Evolutionary conservation across 2,888 invertebrate species (phyloP), one percentile per base, ranked within the genome.

Genomic region (Gastracanthus pulcherrimus): DNA sequence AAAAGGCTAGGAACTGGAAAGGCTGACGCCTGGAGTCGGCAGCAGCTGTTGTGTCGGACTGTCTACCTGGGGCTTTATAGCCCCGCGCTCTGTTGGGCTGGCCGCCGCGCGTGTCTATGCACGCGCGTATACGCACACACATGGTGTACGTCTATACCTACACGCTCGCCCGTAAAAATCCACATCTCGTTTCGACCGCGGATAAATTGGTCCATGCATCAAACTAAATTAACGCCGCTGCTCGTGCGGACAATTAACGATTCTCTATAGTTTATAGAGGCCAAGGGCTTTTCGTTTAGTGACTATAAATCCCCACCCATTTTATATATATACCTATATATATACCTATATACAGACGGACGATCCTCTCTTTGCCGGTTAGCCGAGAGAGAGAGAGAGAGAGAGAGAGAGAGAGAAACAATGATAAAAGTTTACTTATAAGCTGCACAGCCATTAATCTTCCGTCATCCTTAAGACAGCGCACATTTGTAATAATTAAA

Each of bases 241-340:
- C 85, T 86, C 85, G 85, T 83, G 87, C 87, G 87, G 88, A 89
- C 89, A 89, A 89, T 89, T 89, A 89, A 89, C 89, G 89, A 89
- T 89, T 89, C 89, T 88, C 89, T 85, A 87, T 89, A 88, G 88
- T 88, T 88, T 89, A 86, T 87, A 87, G 87, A 87, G 84, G 87
- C 87, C 85, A 82, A 84, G 85, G 84, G 87, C 82, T 86, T 87
- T 86, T 87, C 87, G 88, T 89, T 89, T 86, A 86, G 86, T 83
- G 86, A 86, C 87, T 84, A 87, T 89, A 89, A 89, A 89, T 89
- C 85, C 83, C 58, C 84, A 26, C 83, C 83, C 79, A 83, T 16
- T 31, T 64, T 64, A 34, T 64, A 64, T 64, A n/a, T 7, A 64
- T n/a, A n/a, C n/a, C n/a, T n/a, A 55, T 55, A 26, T 55, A 51